These are phyloP conservation scores for Lycocerus yunnanus DNA, from an alignment of 2,888 invertebrate species.

Conservation along the genomic window DNA sequence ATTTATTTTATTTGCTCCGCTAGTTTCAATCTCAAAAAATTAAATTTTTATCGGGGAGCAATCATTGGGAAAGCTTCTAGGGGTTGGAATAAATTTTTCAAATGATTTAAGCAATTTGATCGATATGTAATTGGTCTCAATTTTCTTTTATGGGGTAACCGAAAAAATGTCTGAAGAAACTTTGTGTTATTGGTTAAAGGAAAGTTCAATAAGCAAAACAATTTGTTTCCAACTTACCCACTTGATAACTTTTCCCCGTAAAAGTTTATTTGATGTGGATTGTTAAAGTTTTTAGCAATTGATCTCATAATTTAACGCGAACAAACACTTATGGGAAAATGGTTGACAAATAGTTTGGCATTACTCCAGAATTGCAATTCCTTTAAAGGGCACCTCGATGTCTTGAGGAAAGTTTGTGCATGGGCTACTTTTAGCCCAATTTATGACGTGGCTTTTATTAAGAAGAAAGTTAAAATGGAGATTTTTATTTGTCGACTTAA, in stretches of 20 bases:
- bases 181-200: neutral
- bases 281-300: slow-evolving; percentile 8
- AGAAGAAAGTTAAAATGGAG: slow-evolving; percentile 1
- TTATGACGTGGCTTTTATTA: neutral
- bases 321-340: slow-evolving; percentile 14
- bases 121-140: neutral
- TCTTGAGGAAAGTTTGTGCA: slow-evolving; percentile 4
- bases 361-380: slow-evolving; percentile 8
- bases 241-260: neutral
- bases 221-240: neutral
- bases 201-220: neutral
- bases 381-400: slow-evolving; percentile 11
- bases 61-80: neutral
- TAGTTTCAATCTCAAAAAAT: neutral
- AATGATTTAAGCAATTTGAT: neutral
- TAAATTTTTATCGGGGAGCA: neutral
- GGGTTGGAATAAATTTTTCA: neutral
- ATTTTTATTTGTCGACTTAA: slow-evolving; percentile 13
- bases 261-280: neutral
- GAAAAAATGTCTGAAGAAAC: neutral
- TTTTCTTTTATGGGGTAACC: neutral
- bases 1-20: neutral
- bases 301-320: slow-evolving; percentile 14
- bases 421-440: neutral
- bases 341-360: slow-evolving; percentile 21